Evolutionary conservation across 2,888 invertebrate genomes (phyloP).

Genomic region (Criorhina ranunculi): DNA sequence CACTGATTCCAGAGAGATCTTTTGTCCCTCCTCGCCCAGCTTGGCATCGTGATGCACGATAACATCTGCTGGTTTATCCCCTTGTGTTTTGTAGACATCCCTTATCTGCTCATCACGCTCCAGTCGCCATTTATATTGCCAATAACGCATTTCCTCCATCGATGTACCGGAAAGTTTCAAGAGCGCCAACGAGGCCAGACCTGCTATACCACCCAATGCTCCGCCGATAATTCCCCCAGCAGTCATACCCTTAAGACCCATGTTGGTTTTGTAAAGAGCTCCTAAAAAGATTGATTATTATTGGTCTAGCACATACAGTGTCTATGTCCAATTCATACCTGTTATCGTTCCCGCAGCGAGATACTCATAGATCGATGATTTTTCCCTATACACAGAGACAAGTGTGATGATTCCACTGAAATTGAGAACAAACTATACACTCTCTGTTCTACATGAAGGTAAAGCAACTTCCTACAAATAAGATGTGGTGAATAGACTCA

Average conservation of each 20-base stretch:
- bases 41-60: constrained; percentile 80
- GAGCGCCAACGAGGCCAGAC: constrained; percentile 85
- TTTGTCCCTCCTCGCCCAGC: constrained; percentile 79
- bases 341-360: constrained; percentile 87
- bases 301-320: not conserved
- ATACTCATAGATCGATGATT: constrained; percentile 89
- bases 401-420: constrained; percentile 88
- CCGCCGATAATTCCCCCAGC: constrained; percentile 89
- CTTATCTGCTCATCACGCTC: constrained; percentile 82
- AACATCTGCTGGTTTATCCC: constrained; percentile 78
- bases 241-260: constrained; percentile 88
- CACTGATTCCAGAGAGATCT: constrained; percentile 80
- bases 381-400: constrained; percentile 88
- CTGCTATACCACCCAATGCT: constrained; percentile 87
- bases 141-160: constrained; percentile 88
- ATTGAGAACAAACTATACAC: not conserved
- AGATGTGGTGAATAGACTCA: constrained; percentile 88
- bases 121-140: constrained; percentile 86
- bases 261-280: constrained; percentile 87
- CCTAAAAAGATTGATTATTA: constrained; percentile 83
- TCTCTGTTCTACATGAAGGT: not conserved
- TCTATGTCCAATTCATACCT: constrained; percentile 62
- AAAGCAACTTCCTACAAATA: constrained; percentile 87
- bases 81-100: constrained; percentile 80
- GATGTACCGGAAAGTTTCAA: constrained; percentile 87